phyloP scores from a whole-genome alignment of 2,888 invertebrate genomes.

The Meliscaeva auricollis region DNA sequence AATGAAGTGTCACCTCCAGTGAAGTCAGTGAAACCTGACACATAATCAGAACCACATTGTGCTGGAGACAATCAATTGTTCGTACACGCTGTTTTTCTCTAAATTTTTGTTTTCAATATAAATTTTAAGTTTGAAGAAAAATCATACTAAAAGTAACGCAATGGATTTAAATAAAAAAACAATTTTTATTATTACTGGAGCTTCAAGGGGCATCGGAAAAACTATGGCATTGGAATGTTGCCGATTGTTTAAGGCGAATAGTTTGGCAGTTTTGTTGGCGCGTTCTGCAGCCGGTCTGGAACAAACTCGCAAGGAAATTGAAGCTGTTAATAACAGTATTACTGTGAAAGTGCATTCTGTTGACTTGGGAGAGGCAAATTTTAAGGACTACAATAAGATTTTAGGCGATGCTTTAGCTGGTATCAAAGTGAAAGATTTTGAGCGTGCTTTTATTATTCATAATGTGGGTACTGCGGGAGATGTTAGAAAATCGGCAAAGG shows the following conservation, averaged over 20 bases:
- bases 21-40: no score
- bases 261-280: conserved; percentile 91
- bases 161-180: conserved; percentile 87
- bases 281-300: conserved; percentile 88
- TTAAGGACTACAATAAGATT: conserved; percentile 85
- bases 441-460: conserved; percentile 91
- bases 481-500: conserved; percentile 86
- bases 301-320: conserved; percentile 86
- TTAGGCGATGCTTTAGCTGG: conserved; percentile 80
- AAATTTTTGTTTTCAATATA: no score
- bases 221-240: conserved; percentile 90
- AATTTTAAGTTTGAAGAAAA: background rate
- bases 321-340: conserved; percentile 85
- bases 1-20: no score
- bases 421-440: conserved; percentile 84
- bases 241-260: conserved; percentile 87
- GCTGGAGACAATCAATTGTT: no score
- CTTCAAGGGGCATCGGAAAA: conserved; percentile 94
- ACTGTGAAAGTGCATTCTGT: conserved; percentile 85
- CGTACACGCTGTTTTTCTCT: no score
- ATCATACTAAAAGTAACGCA: background rate
- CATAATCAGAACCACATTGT: no score
- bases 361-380: conserved; percentile 86
- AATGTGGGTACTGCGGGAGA: conserved; percentile 95
- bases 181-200: conserved; percentile 92